phyloP scores from a whole-genome alignment of 2,888 invertebrate genomes.

The Aphidoletes aphidimyza region DNA sequence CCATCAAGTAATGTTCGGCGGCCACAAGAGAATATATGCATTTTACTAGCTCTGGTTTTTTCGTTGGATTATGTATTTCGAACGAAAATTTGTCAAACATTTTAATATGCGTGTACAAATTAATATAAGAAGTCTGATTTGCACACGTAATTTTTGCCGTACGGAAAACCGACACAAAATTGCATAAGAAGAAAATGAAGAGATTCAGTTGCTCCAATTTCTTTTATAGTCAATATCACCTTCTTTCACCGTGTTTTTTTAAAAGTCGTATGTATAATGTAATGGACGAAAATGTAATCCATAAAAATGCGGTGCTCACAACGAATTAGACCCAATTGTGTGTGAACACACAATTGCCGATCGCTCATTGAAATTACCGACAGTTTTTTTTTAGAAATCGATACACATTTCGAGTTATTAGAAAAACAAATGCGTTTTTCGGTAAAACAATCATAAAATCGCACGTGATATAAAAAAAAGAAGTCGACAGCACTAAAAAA shows the following conservation, averaged over 20 bases:
- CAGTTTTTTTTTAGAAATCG: not conserved
- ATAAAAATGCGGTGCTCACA: not conserved
- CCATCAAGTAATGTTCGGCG: too few relatives aligned
- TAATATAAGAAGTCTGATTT: not conserved
- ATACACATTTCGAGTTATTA: not conserved
- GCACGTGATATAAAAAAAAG: not conserved
- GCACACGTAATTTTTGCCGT: not conserved
- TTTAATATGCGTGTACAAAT: not conserved
- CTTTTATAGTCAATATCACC: too few relatives aligned
- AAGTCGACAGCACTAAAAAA: not conserved
- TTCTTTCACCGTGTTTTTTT: not conserved
- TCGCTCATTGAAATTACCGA: not conserved
- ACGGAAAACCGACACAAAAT: not conserved
- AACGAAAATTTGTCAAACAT: not conserved
- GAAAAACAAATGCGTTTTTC: not conserved
- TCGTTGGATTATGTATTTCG: not conserved
- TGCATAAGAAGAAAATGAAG: not conserved
- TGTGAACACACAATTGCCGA: not conserved
- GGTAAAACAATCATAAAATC: too few relatives aligned
- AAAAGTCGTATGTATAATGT: not conserved
- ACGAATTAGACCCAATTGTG: not conserved
- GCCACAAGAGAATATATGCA: not conserved
- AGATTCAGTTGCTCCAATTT: conserved; percentile 28
- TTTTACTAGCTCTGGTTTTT: not conserved
- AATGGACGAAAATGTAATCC: too few relatives aligned